Conservation (phyloP, 2,113 vertebrate species). For the Mastomys natalensis region DNA sequence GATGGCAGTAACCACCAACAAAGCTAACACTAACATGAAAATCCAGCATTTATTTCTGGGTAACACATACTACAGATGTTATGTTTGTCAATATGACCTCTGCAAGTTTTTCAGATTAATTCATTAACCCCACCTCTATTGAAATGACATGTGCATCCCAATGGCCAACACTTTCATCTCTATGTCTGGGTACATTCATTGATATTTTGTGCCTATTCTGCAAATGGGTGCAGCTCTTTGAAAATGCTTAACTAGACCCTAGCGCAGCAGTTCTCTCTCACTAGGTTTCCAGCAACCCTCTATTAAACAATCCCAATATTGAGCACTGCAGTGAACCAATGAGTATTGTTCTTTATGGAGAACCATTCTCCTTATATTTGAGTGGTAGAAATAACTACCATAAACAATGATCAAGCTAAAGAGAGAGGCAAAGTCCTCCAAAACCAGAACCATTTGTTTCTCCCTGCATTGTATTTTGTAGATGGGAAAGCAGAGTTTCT, state of each 20-base stretch:
- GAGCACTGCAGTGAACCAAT: not conserved
- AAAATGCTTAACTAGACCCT: not conserved
- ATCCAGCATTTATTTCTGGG: not conserved
- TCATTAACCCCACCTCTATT: not conserved
- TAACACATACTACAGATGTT: not conserved
- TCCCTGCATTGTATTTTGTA: not conserved
- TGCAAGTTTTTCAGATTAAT: not conserved
- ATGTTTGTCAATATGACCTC: not conserved
- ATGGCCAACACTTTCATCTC: not conserved
- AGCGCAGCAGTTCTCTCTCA: not conserved
- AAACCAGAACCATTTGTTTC: not conserved
- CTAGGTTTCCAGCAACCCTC: not conserved
- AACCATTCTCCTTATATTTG: not conserved
- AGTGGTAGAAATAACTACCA: not conserved
- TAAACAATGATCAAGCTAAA: not conserved
- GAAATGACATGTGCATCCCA: not conserved
- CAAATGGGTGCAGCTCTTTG: not conserved
- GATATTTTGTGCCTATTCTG: not conserved
- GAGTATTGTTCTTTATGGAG: not conserved
- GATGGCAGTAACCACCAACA: not conserved
- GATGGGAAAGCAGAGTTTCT: not conserved
- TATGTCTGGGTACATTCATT: not conserved
- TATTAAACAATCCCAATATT: not conserved
- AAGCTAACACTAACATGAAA: not conserved
- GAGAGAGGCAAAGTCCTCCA: not conserved